Evolutionary conservation across 2,888 invertebrate genomes (phyloP), one percentile per base, ranked within the genome.

Genomic region (Rhamphomyia laevipes): DNA sequence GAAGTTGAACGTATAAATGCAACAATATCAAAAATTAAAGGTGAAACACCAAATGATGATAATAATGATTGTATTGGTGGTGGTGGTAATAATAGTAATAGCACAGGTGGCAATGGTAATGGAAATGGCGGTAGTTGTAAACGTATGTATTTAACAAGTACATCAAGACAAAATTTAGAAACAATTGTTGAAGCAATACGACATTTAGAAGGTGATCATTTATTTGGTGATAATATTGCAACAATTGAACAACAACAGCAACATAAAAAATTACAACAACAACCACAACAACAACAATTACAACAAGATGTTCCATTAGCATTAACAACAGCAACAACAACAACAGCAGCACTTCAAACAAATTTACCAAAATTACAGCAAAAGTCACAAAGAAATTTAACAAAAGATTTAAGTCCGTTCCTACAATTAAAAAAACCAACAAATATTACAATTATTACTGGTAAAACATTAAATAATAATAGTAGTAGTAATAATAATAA

Each of bases 161-260:
- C 56, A 49, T 91, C 92, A 54, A 82, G 93, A 48, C 92, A 94
- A 69, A 96, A 95, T 70, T 77, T 99, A 60, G 95, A 97, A 72
- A 96, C 96, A 13, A 96, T 99, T 58, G 94, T 97, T 37, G 96
- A 97, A 70, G 99, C 99, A 49, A 97, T 99, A 63, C 83, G 95
- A 37, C 96, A 97, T 67, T 74, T 99, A 57, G 97, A 99, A 68
- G 96, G 96, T 38, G 95, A 94, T 68, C 91, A 92, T 68, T 74
- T 93, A 65, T 93, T 94, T 72, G 81, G 84, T 55, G 91, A 91
- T 61, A 57, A 55, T 35, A 43, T 54, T 59, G 23, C 46, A 57
- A 62, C 66, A 53, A 63, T 67, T 11, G 53, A 68, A 7, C 67
- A 68, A 6, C 58, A 56, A 16, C 59, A 59, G 45, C 64, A 63